Conservation (phyloP, 2,888 invertebrate genomes). For the Anaspis maculata region DNA sequence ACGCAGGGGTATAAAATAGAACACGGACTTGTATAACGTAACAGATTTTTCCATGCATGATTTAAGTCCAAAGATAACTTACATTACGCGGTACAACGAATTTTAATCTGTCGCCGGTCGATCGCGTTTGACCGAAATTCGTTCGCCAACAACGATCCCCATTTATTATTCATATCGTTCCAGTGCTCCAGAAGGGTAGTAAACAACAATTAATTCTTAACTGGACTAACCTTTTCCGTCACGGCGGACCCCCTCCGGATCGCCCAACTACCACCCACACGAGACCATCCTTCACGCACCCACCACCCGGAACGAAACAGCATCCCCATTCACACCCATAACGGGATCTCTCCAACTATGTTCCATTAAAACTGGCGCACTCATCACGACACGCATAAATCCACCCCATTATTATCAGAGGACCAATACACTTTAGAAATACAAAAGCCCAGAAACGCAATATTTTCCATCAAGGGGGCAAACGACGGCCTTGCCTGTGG, state of each 20-base stretch:
- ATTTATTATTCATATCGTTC: constrained; percentile 15
- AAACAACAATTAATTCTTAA: constrained; percentile 15
- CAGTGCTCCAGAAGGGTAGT: constrained; percentile 13
- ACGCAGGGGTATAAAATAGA: constrained; percentile 22
- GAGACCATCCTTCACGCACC: too few relatives aligned
- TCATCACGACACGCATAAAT: too few relatives aligned
- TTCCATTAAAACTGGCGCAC: too few relatives aligned
- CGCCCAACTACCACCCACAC: too few relatives aligned
- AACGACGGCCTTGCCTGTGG: too few relatives aligned
- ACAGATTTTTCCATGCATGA: constrained; percentile 22
- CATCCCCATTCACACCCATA: too few relatives aligned
- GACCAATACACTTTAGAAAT: too few relatives aligned
- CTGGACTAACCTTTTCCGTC: constrained; percentile 12
- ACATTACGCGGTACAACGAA: constrained; percentile 15
- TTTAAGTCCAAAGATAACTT: constrained; percentile 17
- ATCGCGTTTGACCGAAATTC: constrained; percentile 12
- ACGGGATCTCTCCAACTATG: too few relatives aligned
- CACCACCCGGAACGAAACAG: too few relatives aligned
- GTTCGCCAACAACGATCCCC: constrained; percentile 8
- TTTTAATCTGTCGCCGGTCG: constrained; percentile 15
- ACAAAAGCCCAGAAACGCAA: too few relatives aligned
- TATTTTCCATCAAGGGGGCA: too few relatives aligned
- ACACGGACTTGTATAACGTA: constrained; percentile 17
- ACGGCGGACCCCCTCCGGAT: constrained; percentile 2
- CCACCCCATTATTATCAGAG: too few relatives aligned